Evolutionary conservation across 2,888 invertebrate genomes (phyloP), one percentile per base, ranked within the genome.

Genomic region (Masnerella sp.): DNA sequence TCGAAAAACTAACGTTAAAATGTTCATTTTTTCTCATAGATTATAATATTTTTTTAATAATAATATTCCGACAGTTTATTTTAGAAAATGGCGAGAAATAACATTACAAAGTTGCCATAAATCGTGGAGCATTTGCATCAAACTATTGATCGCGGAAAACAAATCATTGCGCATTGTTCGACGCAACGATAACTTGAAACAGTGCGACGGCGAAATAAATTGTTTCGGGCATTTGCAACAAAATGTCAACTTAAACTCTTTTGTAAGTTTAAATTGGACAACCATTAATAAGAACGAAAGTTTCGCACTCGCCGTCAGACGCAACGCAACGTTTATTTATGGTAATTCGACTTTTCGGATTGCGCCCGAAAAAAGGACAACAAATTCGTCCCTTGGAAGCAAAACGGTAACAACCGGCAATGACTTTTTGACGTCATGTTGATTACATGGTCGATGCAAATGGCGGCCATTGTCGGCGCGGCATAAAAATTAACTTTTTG

Each of bases 201-300:
- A 56, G 20, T 15, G 52, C 43, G 30, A 59, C 20, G 25, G n/a
- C 7, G 20, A 52, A 59, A 59, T 52, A 68, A 52, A 68, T 68
- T 68, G 68, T 52, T 61, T 52, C 59, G 52, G 52, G 17, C 59
- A 38, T 49, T 61, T 56, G 52, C 49, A 51, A 68, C 68, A 58
- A 68, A 68, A 59, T 68, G 59, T 59, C 59, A 59, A 58, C 59
- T 43, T 59, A 59, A 59, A 68, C 59, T 68, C 68, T 68, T 68
- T 51, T 68, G 68, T 68, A 68, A 68, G 43, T 68, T 59, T 58
- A 59, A 68, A 68, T 59, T 68, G 68, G 36, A 61, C 51, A 34
- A 49, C 36, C 62, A 56, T 62, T 62, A 62, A 70, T 56, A 70
- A 70, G 47, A 56, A 56, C 20, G 42, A 70, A 56, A 62, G 49